phyloP scores from a whole-genome alignment of 2,888 invertebrate species.

The Drosophila formosana region DNA sequence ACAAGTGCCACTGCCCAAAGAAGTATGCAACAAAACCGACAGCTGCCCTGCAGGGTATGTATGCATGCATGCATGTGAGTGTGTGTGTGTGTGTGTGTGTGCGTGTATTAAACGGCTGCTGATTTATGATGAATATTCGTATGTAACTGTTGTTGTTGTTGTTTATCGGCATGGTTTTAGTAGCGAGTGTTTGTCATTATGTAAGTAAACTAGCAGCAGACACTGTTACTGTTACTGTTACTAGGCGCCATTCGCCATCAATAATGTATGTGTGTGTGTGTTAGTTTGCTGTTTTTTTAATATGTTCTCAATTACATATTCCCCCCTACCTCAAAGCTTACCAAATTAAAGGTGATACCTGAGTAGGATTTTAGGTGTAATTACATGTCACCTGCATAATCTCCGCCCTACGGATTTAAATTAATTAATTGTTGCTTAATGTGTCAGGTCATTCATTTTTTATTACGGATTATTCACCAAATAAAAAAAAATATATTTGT shows the following conservation, averaged over 20 bases:
- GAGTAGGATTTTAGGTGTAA: too few relatives aligned
- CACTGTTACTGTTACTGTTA: slow-evolving; percentile 52
- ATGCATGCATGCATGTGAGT: slow-evolving; percentile 1
- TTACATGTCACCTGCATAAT: too few relatives aligned
- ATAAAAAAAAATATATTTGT: too few relatives aligned
- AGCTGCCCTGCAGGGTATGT: slow-evolving; percentile 35
- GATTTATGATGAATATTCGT: slow-evolving; percentile 37
- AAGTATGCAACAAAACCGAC: slow-evolving; percentile 55
- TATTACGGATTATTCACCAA: too few relatives aligned
- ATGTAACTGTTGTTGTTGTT: slow-evolving; percentile 11
- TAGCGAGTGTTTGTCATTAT: slow-evolving; percentile 39
- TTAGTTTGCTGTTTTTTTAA: slow-evolving; percentile 4
- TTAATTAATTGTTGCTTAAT: too few relatives aligned
- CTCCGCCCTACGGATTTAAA: too few relatives aligned
- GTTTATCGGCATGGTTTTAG: slow-evolving; percentile 31
- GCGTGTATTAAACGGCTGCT: slow-evolving; percentile 18
- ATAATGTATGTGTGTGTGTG: slow-evolving; percentile 24
- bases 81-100: slow-evolving; percentile 11
- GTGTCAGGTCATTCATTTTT: too few relatives aligned
- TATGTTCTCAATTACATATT: slow-evolving; percentile 13
- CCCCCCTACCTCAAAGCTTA: not conserved
- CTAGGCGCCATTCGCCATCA: slow-evolving; percentile 48
- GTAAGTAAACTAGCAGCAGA: slow-evolving; percentile 39
- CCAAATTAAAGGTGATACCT: too few relatives aligned
- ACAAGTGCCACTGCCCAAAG: slow-evolving; percentile 20